Percentiles rank a stretch among this genome's conserved stretches.
Conservation (phyloP, 2,888 invertebrate species). For the Petrophora chlorosata region DNA sequence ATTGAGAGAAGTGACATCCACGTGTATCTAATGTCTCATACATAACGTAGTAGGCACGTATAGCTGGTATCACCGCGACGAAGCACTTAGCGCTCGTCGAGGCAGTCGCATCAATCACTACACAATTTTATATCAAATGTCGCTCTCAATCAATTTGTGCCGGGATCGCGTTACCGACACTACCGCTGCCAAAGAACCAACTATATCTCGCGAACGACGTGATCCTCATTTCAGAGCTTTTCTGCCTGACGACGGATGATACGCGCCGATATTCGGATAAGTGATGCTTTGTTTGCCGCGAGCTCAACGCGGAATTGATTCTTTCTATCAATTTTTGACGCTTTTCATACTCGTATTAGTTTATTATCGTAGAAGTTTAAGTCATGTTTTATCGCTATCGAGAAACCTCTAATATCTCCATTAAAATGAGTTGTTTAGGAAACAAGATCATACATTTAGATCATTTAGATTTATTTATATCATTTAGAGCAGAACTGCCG, state of each 20-base stretch:
- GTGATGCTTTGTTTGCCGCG: slow-evolving; percentile 14
- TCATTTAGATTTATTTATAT: too few relatives aligned
- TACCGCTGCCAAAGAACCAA: slow-evolving; percentile 32
- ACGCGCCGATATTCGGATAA: slow-evolving; percentile 18
- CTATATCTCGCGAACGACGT: slow-evolving; percentile 7
- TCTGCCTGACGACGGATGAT: slow-evolving; percentile 13
- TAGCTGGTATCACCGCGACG: slow-evolving; percentile 63
- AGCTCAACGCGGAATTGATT: slow-evolving; percentile 1
- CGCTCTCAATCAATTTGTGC: slow-evolving; percentile 83
- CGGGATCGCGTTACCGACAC: slow-evolving; percentile 75
- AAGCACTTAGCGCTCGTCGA: slow-evolving; percentile 75
- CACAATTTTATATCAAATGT: slow-evolving; percentile 84
- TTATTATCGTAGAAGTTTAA: too few relatives aligned
- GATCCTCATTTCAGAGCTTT: slow-evolving; percentile 10
- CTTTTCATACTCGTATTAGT: too few relatives aligned
- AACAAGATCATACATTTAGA: too few relatives aligned
- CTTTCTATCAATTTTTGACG: neutral
- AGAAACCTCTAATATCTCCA: too few relatives aligned
- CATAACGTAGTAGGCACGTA: slow-evolving; percentile 47
- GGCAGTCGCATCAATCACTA: slow-evolving; percentile 82
- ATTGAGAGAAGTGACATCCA: slow-evolving; percentile 19
- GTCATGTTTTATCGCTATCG: too few relatives aligned
- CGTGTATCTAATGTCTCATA: slow-evolving; percentile 51
- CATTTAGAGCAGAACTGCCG: too few relatives aligned
- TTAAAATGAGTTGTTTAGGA: too few relatives aligned